A percentile compares a stretch with the other conserved stretches of the same genome.
phyloP scores from a whole-genome alignment of 2,113 vertebrate species.

The Scomber scombrus region DNA sequence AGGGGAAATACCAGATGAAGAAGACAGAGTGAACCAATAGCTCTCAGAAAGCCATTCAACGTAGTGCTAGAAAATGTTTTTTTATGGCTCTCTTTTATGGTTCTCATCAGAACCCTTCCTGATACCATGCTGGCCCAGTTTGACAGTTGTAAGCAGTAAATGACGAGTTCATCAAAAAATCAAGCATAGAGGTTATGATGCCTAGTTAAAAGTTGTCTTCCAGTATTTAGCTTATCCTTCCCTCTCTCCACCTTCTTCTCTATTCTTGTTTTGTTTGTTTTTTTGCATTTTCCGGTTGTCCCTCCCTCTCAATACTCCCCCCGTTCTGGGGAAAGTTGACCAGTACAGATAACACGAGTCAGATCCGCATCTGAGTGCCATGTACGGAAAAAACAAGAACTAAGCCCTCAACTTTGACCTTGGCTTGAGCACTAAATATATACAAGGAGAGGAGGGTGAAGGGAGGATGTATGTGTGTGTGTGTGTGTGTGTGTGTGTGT shows the following conservation, averaged over 20 bases:
- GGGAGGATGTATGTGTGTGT: slow-evolving; percentile 42
- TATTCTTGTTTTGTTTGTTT: neutral
- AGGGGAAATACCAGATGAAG: slow-evolving; percentile 9
- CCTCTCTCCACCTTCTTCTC: slow-evolving; percentile 20
- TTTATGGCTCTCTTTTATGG: neutral
- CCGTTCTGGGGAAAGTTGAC: slow-evolving; percentile 18
- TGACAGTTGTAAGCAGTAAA: neutral
- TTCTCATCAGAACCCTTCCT: neutral
- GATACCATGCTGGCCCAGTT: neutral
- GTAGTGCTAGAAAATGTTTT: neutral
- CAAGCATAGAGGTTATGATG: neutral
- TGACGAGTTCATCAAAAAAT: neutral
- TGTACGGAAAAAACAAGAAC: slow-evolving; percentile 58
- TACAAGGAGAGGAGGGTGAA: slow-evolving; percentile 16
- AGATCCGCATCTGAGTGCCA: slow-evolving; percentile 58
- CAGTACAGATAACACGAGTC: slow-evolving; percentile 51
- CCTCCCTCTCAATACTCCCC: slow-evolving; percentile 21
- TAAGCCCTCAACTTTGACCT: slow-evolving; percentile 56
- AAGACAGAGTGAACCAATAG: neutral
- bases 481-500: slow-evolving; percentile 11
- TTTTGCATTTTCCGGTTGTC: slow-evolving; percentile 29
- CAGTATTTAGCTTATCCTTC: neutral
- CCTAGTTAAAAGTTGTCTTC: neutral
- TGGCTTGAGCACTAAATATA: slow-evolving; percentile 67
- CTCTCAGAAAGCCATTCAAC: neutral